Conservation (phyloP, 2,113 vertebrate species). For the Hippocampus guttulatus region DNA sequence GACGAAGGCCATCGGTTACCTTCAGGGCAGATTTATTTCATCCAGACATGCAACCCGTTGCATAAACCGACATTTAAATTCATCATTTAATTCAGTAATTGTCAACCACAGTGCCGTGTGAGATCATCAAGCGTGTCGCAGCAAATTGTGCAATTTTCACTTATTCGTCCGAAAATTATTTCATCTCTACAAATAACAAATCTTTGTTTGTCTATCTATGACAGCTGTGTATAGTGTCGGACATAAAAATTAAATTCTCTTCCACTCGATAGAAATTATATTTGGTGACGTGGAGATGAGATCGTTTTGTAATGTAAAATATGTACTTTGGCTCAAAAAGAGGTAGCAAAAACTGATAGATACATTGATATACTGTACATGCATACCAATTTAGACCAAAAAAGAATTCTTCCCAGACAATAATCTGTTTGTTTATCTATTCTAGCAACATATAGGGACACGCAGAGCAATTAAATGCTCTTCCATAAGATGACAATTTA, state of each 20-base stretch:
- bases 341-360: too few relatives aligned
- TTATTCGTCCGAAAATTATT: neutral
- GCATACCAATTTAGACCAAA: too few relatives aligned
- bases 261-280: neutral
- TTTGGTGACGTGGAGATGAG: neutral
- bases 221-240: neutral
- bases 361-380: too few relatives aligned
- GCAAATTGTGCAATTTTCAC: neutral
- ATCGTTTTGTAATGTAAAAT: neutral
- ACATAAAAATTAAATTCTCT: neutral
- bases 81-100: neutral
- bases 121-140: neutral
- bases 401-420: too few relatives aligned
- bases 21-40: conserved; percentile 1
- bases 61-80: neutral
- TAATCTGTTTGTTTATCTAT: neutral
- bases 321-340: neutral
- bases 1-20: neutral
- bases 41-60: neutral
- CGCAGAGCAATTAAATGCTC: too few relatives aligned
- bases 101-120: neutral
- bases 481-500: too few relatives aligned
- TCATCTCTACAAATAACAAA: neutral
- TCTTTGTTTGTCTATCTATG: neutral
- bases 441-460: neutral